These are phyloP conservation scores for Rousettus leschenaultii DNA, from an alignment of 2,113 vertebrate genomes.

Conservation along the genomic window DNA sequence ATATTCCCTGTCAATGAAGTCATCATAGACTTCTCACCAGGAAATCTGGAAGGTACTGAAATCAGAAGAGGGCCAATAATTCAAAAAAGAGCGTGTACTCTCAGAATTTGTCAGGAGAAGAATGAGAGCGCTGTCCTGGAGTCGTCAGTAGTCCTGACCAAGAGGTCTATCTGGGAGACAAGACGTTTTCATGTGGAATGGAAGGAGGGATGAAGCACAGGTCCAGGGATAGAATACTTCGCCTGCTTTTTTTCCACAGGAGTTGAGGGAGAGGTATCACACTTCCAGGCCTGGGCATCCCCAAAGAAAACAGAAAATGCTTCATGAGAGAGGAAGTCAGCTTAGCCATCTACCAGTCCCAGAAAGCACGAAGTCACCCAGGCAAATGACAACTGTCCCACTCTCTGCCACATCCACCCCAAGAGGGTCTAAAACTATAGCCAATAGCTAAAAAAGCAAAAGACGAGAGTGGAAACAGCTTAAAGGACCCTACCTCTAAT, in stretches of 20 bases:
- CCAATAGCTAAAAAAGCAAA: neutral
- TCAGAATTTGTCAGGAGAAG: neutral
- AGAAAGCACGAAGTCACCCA: neutral
- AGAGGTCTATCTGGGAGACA: neutral
- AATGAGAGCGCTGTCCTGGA: neutral
- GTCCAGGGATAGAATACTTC: neutral
- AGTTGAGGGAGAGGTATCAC: neutral
- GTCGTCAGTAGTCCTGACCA: fast-evolving
- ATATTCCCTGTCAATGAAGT: neutral
- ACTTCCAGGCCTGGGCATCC: neutral
- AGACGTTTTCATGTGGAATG: neutral
- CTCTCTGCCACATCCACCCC: neutral
- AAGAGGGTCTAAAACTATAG: neutral
- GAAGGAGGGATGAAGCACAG: neutral
- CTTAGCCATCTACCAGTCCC: neutral
- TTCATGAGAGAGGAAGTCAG: neutral
- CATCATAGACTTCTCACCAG: neutral
- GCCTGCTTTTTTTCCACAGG: neutral
- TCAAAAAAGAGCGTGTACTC: neutral
- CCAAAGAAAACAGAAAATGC: neutral
- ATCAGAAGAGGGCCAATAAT: neutral
- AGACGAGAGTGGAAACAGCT: neutral
- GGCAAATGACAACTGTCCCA: neutral
- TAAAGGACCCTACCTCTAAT: fast-evolving
- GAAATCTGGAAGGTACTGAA: neutral